Percentiles rank a stretch among this genome's conserved stretches.
Evolutionary conservation across 2,888 invertebrate species (phyloP).

Genomic region (Eumacrocentrus americanus): DNA sequence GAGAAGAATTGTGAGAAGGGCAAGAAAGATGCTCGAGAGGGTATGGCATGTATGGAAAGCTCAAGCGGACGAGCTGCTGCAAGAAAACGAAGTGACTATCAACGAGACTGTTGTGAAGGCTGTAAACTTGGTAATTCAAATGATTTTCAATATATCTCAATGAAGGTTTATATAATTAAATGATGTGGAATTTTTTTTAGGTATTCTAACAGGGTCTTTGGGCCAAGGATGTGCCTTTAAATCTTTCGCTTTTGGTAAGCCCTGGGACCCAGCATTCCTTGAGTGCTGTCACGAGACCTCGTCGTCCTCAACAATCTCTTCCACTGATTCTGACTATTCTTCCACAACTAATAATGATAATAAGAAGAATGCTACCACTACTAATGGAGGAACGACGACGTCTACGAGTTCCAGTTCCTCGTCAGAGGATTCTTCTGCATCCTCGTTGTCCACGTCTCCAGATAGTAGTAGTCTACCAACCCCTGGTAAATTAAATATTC

Average conservation of each 20-base stretch:
- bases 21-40: conserved; percentile 63
- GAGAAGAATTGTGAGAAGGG: conserved; percentile 64
- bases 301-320: conserved; percentile 40
- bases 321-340: conserved; percentile 29
- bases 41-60: conserved; percentile 54
- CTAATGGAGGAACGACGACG: too few species aligned
- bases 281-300: conserved; percentile 67
- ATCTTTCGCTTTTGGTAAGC: conserved; percentile 64
- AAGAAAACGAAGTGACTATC: conserved; percentile 46
- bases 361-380: neutral
- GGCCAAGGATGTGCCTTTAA: conserved; percentile 66
- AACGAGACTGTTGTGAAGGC: conserved; percentile 57
- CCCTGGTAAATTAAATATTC: conserved; percentile 36
- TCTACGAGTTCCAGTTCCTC: too few species aligned
- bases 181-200: conserved; percentile 47
- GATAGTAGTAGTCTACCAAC: conserved; percentile 34
- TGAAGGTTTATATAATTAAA: neutral
- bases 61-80: conserved; percentile 38
- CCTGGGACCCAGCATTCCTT: conserved; percentile 68
- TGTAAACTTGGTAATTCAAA: conserved; percentile 52
- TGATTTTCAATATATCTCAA: neutral
- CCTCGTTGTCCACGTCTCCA: conserved; percentile 17
- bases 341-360: conserved; percentile 13
- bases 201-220: conserved; percentile 67
- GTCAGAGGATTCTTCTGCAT: too few species aligned